Percentiles rank a stretch among this genome's conserved stretches.
Conservation (phyloP, 2,113 vertebrate species). For the Anolis carolinensis region DNA sequence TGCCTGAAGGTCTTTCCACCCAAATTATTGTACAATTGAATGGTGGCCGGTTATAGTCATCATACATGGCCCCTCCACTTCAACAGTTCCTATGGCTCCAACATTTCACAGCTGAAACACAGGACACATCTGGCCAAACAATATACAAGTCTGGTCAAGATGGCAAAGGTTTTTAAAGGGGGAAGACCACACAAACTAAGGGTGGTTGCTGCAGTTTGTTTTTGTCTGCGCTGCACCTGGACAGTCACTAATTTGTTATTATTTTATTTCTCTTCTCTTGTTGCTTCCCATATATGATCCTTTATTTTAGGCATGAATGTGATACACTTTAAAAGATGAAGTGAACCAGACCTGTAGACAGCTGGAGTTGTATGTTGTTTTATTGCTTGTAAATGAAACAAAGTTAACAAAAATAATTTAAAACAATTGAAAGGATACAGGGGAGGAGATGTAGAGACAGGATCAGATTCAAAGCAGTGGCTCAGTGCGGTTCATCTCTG, state of each 20-base stretch:
- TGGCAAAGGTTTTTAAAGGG: too few relatives aligned
- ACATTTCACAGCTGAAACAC: too few relatives aligned
- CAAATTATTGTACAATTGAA: not conserved
- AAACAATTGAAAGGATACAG: not conserved
- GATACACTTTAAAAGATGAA: not conserved
- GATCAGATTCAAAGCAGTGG: not conserved
- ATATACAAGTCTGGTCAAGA: too few relatives aligned
- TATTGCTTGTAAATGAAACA: not conserved
- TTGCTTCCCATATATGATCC: not conserved
- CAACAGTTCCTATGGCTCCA: too few relatives aligned
- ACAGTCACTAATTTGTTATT: too few relatives aligned
- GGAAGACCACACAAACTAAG: too few relatives aligned
- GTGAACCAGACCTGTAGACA: not conserved
- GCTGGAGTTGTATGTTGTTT: not conserved
- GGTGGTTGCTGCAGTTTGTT: too few relatives aligned
- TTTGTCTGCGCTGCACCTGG: too few relatives aligned
- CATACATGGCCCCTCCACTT: too few relatives aligned
- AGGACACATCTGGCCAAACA: too few relatives aligned
- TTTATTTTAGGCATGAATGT: not conserved
- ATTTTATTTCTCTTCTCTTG: too few relatives aligned
- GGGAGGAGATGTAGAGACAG: not conserved
- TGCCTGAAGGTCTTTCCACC: too few relatives aligned
- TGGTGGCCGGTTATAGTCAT: not conserved
- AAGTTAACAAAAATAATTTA: not conserved
- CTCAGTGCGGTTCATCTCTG: constrained; percentile 2